Percentiles rank a stretch among this genome's conserved stretches.
Evolutionary conservation across 1,140 invertebrate species (phyloP).

Genomic region (Platyscapa corneri): DNA sequence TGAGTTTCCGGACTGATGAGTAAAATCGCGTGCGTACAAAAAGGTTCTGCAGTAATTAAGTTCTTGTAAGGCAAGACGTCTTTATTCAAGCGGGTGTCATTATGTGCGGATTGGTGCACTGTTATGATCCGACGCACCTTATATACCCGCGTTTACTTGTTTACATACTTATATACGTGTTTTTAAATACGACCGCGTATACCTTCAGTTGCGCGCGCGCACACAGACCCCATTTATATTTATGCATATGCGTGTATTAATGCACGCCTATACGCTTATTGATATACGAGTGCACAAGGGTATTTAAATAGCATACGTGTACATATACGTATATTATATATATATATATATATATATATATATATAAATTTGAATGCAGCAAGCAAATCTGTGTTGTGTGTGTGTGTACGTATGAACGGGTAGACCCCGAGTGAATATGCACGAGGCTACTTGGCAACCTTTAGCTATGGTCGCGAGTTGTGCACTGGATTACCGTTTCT

Average conservation of each 20-base stretch:
- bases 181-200: not conserved
- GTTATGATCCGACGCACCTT: constrained; percentile 64
- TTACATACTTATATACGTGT: not conserved
- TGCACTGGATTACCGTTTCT: constrained; percentile 57
- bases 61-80: constrained; percentile 65
- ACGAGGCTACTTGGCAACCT: constrained; percentile 61
- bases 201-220: not conserved
- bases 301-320: too few relatives aligned
- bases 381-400: too few relatives aligned
- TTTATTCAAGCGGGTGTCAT: constrained; percentile 69
- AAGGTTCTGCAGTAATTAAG: constrained; percentile 69
- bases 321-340: too few relatives aligned
- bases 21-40: constrained; percentile 66
- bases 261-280: too few relatives aligned
- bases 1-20: constrained; percentile 68
- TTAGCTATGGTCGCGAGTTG: constrained; percentile 34
- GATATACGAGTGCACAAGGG: too few relatives aligned
- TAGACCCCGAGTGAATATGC: constrained; percentile 63
- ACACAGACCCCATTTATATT: not conserved
- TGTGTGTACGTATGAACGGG: not conserved
- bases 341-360: not conserved
- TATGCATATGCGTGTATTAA: too few relatives aligned
- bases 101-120: constrained; percentile 71
- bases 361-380: too few relatives aligned
- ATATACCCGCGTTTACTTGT: constrained; percentile 42